Percentiles rank a stretch among this genome's conserved stretches.
These are phyloP conservation scores for Catocala sponsa DNA, from an alignment of 2,888 invertebrate species.

Conservation along the genomic window DNA sequence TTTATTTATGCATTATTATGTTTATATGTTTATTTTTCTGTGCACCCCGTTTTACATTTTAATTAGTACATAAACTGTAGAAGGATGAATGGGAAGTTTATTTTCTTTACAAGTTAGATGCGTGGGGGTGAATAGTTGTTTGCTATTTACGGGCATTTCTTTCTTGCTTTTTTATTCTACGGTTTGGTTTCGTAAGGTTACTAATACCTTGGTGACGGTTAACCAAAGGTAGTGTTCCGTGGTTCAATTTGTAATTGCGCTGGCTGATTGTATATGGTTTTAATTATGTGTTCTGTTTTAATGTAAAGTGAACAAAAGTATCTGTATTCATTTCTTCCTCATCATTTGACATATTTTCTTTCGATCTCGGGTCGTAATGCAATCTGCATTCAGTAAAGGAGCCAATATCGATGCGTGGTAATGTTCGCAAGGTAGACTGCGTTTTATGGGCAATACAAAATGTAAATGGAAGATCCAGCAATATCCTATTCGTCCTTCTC, in stretches of 20 bases:
- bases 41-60: constrained; percentile 74
- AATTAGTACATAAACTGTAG: constrained; percentile 76
- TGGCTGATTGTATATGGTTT: neutral
- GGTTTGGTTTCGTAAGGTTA: constrained; percentile 35
- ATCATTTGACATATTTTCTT: neutral
- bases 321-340: neutral
- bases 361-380: neutral
- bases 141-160: constrained; percentile 57
- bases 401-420: neutral
- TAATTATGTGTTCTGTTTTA: neutral
- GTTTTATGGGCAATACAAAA: neutral
- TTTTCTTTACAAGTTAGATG: constrained; percentile 40
- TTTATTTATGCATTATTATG: constrained; percentile 64
- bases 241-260: constrained; percentile 1
- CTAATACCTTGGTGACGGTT: constrained; percentile 43
- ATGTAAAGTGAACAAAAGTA: neutral
- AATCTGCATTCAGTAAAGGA: neutral
- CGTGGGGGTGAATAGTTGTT: constrained; percentile 60
- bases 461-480: neutral
- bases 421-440: neutral
- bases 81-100: constrained; percentile 56
- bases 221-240: constrained; percentile 17
- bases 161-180: constrained; percentile 37
- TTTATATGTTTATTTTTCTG: constrained; percentile 55
- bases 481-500: constrained; percentile 8